phyloP scores from a whole-genome alignment of 2,797 vertebrate genomes.

The Manis crassicaudata region DNA sequence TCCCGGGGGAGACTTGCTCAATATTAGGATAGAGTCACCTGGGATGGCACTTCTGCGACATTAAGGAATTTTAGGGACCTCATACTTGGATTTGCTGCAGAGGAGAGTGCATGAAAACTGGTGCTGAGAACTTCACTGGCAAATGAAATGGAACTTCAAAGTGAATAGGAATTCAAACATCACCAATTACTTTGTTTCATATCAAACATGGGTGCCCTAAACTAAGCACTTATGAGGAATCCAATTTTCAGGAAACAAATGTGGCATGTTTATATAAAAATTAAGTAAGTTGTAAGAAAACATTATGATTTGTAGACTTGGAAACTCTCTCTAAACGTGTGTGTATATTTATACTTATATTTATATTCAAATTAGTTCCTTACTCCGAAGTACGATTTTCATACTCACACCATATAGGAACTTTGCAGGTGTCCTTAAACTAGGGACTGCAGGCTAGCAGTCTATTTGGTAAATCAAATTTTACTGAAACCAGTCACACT shows the following conservation, averaged over 20 bases:
- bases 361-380: constrained; percentile 15
- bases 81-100: background rate
- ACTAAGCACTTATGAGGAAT: background rate
- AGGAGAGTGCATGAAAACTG: accelerated
- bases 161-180: background rate
- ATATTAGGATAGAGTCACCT: background rate
- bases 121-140: background rate
- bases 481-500: background rate
- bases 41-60: background rate
- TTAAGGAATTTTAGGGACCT: background rate
- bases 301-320: background rate
- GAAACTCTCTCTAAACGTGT: background rate
- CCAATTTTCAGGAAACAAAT: background rate
- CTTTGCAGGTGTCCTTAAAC: background rate
- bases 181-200: background rate
- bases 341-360: background rate
- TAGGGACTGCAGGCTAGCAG: background rate
- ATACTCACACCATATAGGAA: background rate
- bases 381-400: background rate
- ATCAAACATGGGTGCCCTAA: background rate
- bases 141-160: background rate
- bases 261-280: background rate
- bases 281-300: background rate
- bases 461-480: background rate
- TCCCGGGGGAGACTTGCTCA: accelerated